These are phyloP conservation scores for Casuarius casuarius DNA, from an alignment of 2,113 vertebrate genomes.

Conservation along the genomic window DNA sequence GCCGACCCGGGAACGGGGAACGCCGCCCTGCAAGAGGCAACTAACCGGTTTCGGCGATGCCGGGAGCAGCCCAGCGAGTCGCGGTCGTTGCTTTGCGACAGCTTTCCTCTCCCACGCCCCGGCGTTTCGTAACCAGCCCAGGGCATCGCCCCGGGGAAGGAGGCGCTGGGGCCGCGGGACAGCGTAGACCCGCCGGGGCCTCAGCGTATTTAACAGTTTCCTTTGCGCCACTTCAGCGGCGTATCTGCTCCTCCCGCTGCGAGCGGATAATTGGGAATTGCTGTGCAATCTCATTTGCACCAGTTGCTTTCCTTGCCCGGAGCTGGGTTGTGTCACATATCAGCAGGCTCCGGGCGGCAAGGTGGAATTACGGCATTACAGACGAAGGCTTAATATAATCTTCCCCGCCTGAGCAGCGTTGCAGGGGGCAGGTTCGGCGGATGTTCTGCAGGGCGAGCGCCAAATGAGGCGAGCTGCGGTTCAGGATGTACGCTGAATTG, in stretches of 20 bases:
- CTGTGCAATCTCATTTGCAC: background rate
- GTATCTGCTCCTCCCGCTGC: background rate
- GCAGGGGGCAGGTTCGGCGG: background rate
- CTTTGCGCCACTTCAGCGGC: background rate
- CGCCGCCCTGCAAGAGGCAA: background rate
- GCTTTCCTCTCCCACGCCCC: fast-evolving
- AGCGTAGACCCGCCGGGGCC: background rate
- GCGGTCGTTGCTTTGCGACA: fast-evolving
- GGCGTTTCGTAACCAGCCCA: fast-evolving
- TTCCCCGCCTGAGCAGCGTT: background rate
- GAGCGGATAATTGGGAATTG: fast-evolving
- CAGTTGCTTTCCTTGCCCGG: background rate
- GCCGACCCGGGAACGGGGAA: constrained; percentile 24
- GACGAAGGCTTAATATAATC: constrained; percentile 4
- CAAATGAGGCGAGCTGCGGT: background rate
- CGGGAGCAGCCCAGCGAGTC: fast-evolving
- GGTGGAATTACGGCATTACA: constrained; percentile 7
- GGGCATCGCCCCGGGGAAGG: background rate
- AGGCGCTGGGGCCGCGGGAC: background rate
- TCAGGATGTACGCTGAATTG: background rate
- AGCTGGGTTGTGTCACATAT: fast-evolving
- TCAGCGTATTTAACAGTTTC: background rate
- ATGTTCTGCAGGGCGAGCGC: background rate
- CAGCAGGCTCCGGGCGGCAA: background rate
- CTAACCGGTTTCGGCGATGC: fast-evolving